A percentile compares a stretch with the other conserved stretches of the same genome.
These are phyloP conservation scores for Drosophila engyochracea DNA, from an alignment of 2,888 invertebrate species.

Conservation along the genomic window DNA sequence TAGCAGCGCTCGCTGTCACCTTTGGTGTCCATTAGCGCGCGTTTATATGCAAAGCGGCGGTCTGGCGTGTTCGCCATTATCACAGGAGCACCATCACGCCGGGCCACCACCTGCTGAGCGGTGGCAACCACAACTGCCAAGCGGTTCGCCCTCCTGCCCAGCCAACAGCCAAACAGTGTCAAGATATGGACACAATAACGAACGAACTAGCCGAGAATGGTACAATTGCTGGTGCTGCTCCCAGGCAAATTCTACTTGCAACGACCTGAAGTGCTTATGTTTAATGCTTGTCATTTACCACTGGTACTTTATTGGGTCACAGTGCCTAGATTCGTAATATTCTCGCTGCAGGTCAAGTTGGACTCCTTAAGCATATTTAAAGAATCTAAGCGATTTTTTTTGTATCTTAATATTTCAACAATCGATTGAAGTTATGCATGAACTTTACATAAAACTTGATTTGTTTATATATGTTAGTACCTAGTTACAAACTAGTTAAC, in stretches of 20 bases:
- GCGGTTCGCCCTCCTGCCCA: conserved; percentile 50
- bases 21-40: conserved; percentile 83
- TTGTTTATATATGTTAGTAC: neutral
- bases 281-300: conserved; percentile 42
- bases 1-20: conserved; percentile 81
- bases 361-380: neutral
- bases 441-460: neutral
- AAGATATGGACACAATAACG: conserved; percentile 66
- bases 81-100: conserved; percentile 78
- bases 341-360: neutral
- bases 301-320: conserved; percentile 48
- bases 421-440: neutral
- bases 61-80: conserved; percentile 73
- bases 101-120: conserved; percentile 75
- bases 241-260: conserved; percentile 1
- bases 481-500: neutral
- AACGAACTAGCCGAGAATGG: conserved; percentile 39
- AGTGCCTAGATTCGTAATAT: conserved; percentile 1
- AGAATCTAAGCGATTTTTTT: neutral
- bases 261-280: conserved; percentile 45
- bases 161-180: conserved; percentile 47
- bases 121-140: conserved; percentile 50
- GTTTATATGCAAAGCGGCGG: conserved; percentile 82
- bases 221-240: neutral
- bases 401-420: neutral